A percentile compares a stretch with the other conserved stretches of the same genome.
phyloP scores from a whole-genome alignment of 2,888 invertebrate genomes.

The Cephus rjabovi region DNA sequence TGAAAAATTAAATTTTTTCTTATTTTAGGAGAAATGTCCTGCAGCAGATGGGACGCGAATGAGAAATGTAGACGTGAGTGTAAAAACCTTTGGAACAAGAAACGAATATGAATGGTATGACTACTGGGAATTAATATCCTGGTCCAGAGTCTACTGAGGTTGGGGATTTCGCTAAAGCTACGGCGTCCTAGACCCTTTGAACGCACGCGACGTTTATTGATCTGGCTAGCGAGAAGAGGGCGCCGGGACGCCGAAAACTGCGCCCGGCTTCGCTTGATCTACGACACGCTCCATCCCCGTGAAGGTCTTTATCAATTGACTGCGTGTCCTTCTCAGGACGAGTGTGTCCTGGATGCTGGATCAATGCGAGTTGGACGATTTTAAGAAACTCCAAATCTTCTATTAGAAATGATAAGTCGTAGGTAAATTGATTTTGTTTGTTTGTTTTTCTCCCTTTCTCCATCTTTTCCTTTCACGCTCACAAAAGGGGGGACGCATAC shows the following conservation, averaged over 20 bases:
- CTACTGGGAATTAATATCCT: neutral
- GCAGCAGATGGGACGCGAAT: neutral
- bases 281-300: conserved; percentile 7
- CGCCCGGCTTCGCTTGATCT: conserved; percentile 19
- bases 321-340: conserved; percentile 9
- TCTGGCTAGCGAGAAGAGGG: conserved; percentile 34
- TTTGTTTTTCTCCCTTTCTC: neutral
- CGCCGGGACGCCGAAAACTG: conserved; percentile 22
- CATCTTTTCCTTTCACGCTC: neutral
- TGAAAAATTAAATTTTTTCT: neutral
- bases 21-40: neutral
- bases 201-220: conserved; percentile 59
- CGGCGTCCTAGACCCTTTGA: conserved; percentile 48
- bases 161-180: neutral
- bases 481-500: neutral
- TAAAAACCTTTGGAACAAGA: neutral
- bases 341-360: neutral
- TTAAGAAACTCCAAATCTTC: neutral
- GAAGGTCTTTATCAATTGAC: conserved; percentile 43
- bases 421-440: neutral
- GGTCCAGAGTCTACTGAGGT: neutral
- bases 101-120: neutral
- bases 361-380: neutral
- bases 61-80: neutral
- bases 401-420: neutral